Evolutionary conservation across 2,113 vertebrate species (phyloP).

Genomic region (Electrona antarctica): DNA sequence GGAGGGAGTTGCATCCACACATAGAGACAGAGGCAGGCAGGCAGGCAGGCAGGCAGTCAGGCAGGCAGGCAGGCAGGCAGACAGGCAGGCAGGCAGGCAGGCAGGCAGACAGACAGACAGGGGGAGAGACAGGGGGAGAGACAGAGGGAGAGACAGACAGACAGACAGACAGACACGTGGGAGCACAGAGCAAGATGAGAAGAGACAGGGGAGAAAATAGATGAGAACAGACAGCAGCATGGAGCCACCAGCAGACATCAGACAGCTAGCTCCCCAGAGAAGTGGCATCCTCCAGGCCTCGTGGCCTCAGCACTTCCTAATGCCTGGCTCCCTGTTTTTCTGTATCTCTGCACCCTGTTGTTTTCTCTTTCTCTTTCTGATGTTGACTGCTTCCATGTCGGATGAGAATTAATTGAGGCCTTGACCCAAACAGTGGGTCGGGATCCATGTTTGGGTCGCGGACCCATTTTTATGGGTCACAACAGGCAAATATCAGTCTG

Average conservation of each 20-base stretch:
- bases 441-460: too few species aligned
- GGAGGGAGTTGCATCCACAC: slow-evolving; percentile 29
- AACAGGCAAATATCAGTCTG: too few species aligned
- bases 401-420: not conserved
- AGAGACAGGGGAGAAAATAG: slow-evolving; percentile 18
- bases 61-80: not conserved
- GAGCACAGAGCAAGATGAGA: slow-evolving; percentile 5
- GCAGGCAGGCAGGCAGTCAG: slow-evolving; percentile 3
- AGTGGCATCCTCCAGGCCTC: slow-evolving; percentile 27
- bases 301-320: slow-evolving; percentile 24
- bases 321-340: not conserved
- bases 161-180: not conserved
- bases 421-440: too few species aligned
- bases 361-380: slow-evolving; percentile 17
- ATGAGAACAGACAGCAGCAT: slow-evolving; percentile 50
- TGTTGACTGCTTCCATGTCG: not conserved
- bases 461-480: too few species aligned
- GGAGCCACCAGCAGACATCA: slow-evolving; percentile 38
- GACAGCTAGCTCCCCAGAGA: slow-evolving; percentile 45
- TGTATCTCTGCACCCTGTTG: not conserved
- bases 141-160: slow-evolving; percentile 23
- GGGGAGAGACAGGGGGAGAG: slow-evolving; percentile 16
- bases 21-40: slow-evolving; percentile 17
- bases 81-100: slow-evolving; percentile 3
- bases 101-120: not conserved